Evolutionary conservation across 2,797 vertebrate species (phyloP).

Genomic region (Hapalemur alaotrensis): DNA sequence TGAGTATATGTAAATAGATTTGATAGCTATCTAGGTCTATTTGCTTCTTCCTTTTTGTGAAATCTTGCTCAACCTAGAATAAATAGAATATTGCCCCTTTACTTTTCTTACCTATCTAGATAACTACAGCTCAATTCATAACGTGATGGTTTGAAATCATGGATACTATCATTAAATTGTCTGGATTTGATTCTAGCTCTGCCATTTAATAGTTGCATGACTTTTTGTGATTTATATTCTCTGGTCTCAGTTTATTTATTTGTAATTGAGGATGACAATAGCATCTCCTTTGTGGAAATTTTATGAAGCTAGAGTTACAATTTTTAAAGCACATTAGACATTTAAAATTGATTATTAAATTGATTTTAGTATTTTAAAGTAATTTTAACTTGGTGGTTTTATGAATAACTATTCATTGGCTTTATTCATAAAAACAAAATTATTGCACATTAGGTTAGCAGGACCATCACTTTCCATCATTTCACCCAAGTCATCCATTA

Average conservation of each 20-base stretch:
- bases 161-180: neutral
- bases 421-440: neutral
- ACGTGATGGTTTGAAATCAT: neutral
- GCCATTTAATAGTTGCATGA: neutral
- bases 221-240: neutral
- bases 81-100: neutral
- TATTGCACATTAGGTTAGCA: neutral
- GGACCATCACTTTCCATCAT: neutral
- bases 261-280: neutral
- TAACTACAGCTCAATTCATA: neutral
- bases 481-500: neutral
- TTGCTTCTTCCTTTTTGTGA: constrained; percentile 2
- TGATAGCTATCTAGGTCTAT: neutral
- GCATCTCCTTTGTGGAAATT: neutral
- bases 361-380: neutral
- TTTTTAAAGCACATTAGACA: neutral
- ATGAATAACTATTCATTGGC: neutral
- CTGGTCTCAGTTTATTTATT: neutral
- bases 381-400: neutral
- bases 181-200: neutral
- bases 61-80: neutral
- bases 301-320: neutral
- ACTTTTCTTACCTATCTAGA: neutral
- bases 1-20: neutral
- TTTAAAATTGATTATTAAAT: neutral